A percentile compares a stretch with the other conserved stretches of the same genome.
phyloP scores from a whole-genome alignment of 2,797 vertebrate genomes.

The Gadopsis marmoratus region DNA sequence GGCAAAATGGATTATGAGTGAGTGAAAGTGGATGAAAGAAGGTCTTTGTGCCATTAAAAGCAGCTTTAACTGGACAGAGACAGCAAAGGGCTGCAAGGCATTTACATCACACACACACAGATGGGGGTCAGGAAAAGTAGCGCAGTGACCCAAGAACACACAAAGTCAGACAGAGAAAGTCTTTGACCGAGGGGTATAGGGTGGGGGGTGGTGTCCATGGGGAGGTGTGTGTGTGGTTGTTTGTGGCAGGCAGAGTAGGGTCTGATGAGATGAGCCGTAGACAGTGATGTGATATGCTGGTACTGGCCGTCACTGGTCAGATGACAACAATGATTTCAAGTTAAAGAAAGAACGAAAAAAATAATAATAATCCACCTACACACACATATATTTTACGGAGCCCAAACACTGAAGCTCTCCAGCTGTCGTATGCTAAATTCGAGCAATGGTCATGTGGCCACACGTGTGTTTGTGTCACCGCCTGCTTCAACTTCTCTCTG shows the following conservation, averaged over 20 bases:
- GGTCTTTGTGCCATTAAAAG: constrained; percentile 75
- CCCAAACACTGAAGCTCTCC: not conserved
- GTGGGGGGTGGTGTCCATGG: constrained; percentile 29
- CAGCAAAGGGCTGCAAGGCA: constrained; percentile 64
- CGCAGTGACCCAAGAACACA: constrained; percentile 67
- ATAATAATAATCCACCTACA: not conserved
- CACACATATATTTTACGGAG: not conserved
- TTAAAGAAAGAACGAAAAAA: not conserved
- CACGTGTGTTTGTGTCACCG: not conserved
- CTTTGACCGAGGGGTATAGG: constrained; percentile 62
- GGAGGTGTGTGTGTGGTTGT: constrained; percentile 31
- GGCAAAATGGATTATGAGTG: constrained; percentile 78
- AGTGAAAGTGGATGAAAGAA: constrained; percentile 76
- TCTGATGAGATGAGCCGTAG: constrained; percentile 62
- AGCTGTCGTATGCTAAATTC: not conserved
- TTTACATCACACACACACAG: constrained; percentile 52
- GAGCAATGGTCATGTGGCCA: constrained; percentile 20
- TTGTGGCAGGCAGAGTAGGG: constrained; percentile 28
- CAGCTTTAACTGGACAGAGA: constrained; percentile 71
- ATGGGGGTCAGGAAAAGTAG: constrained; percentile 57
- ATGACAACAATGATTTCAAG: constrained; percentile 18
- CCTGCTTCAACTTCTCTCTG: constrained; percentile 33
- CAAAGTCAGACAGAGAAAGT: constrained; percentile 68
- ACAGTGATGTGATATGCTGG: constrained; percentile 65
- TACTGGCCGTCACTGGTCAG: constrained; percentile 58